Base-by-base conservation (phyloP, 2,888 invertebrate species). In the Holacanthella duospinosa region DNA sequence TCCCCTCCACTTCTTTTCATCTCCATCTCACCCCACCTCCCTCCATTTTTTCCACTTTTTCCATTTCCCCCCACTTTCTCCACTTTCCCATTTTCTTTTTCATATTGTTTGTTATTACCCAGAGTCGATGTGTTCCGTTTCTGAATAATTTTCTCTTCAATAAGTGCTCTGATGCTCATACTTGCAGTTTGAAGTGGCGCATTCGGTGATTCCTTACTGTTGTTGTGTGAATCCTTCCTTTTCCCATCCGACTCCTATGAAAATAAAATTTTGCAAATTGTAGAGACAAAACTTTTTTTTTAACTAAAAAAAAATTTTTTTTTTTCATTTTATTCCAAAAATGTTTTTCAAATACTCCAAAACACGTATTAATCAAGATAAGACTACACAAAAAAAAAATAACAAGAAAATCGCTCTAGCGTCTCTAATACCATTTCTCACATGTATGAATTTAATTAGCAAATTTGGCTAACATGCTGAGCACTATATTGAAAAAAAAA, bases 121-220 rank as follows among this genome's bases (percentile, higher is more conserved):
- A 44, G 44, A 21, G 26, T 24, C 29, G 29, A n/a, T 55, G 69
- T 85, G 61, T 80, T 84, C 74, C 92, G 81, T 73, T 91, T 89
- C 76, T 88, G 92, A 73, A 92, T 93, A 71, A 93, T 93, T 78
- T 93, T 93, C 77, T 93, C 93, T 79, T 92, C 92, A 71, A 93
- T 93, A 55, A 93, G 82, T 12, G 93, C 92, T 65, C 93, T 81
- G 4, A 93, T 91, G 64, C 90, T 91, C 66, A 91, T 88, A 70
- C 91, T 92, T 4, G 91, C 92, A n/a, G 93, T 93, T 80, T 92
- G 91, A 67, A 93, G 78, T 0, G 92, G 91, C 3, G 91, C 89
- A 3, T 88, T 66, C 26, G 68, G 59, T 9, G 66, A 59, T 57
- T 72, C 71, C 43, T 71, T 72, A 28, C 61, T 62, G 24, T 29